Conservation (phyloP, 2,797 vertebrate species). For the Hozukius guyotensis region DNA sequence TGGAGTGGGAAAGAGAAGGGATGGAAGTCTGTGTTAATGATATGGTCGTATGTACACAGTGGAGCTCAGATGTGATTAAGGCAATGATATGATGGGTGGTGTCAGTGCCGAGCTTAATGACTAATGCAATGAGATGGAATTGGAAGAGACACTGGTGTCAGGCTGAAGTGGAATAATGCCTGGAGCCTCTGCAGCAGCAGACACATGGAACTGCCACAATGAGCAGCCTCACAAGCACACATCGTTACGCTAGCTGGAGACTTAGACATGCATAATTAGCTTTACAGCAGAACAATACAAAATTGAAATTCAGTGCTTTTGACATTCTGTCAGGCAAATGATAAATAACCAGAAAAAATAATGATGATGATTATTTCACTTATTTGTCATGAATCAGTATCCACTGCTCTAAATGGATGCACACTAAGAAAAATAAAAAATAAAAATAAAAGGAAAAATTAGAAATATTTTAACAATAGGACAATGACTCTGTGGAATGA, state of each 20-base stretch:
- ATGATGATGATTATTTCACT: constrained; percentile 68
- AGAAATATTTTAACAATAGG: constrained; percentile 13
- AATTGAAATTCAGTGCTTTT: constrained; percentile 74
- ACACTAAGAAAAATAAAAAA: neutral
- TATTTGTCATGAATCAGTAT: constrained; percentile 63
- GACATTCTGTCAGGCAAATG: constrained; percentile 73
- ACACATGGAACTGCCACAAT: constrained; percentile 76
- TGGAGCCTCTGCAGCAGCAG: constrained; percentile 68
- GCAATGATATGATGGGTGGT: constrained; percentile 77
- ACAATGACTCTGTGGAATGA: constrained; percentile 36
- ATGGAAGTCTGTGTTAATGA: constrained; percentile 72
- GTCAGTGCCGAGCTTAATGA: constrained; percentile 78
- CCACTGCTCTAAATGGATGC: constrained; percentile 37
- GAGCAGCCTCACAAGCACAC: constrained; percentile 75
- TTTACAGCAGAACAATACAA: constrained; percentile 53
- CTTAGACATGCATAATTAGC: constrained; percentile 77
- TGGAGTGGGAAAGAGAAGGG: constrained; percentile 17
- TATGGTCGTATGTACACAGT: constrained; percentile 74
- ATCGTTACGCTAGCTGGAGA: constrained; percentile 66
- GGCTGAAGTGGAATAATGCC: constrained; percentile 74
- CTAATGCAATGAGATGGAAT: constrained; percentile 77
- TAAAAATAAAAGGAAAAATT: neutral
- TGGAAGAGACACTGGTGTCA: constrained; percentile 80
- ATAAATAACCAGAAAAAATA: constrained; percentile 72
- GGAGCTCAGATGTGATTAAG: constrained; percentile 81